These are phyloP conservation scores for Leguminivora glycinivorella DNA, from an alignment of 1,140 invertebrate genomes.

Conservation along the genomic window DNA sequence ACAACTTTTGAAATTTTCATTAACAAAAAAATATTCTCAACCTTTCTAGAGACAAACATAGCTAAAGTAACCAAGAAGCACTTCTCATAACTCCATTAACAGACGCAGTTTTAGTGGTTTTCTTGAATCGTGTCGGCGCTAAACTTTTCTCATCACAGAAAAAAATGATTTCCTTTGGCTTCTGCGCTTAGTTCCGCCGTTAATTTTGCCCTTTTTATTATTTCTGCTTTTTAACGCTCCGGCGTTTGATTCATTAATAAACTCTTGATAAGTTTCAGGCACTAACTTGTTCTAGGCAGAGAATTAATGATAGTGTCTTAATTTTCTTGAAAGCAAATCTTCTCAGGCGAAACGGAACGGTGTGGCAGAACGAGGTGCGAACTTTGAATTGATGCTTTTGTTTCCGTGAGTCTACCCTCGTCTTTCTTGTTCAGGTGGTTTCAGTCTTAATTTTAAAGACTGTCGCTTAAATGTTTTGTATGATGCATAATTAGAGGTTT, in stretches of 20 bases:
- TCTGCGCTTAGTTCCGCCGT: conserved; percentile 16
- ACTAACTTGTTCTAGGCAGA: conserved; percentile 19
- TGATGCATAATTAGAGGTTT: neutral
- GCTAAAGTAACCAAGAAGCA: conserved; percentile 37
- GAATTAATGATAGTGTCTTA: conserved; percentile 27
- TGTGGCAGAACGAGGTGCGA: neutral
- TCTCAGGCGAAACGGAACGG: neutral
- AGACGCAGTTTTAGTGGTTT: conserved; percentile 43
- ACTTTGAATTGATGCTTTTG: conserved; percentile 16
- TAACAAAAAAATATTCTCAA: neutral
- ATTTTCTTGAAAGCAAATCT: conserved; percentile 19
- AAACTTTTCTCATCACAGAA: conserved; percentile 50
- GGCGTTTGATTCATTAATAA: conserved; percentile 26
- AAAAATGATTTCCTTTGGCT: conserved; percentile 45
- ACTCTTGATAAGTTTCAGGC: conserved; percentile 27
- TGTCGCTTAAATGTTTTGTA: neutral
- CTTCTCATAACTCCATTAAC: conserved; percentile 49
- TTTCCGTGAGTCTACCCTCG: neutral
- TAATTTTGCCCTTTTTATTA: conserved; percentile 26
- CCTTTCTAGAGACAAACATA: conserved; percentile 26
- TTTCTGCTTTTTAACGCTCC: conserved; percentile 36
- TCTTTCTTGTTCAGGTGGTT: neutral
- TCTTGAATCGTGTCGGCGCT: conserved; percentile 43
- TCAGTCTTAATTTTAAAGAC: neutral
- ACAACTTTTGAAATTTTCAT: neutral